phyloP scores from a whole-genome alignment of 2,888 invertebrate genomes.

The Zele albiditarsus region DNA sequence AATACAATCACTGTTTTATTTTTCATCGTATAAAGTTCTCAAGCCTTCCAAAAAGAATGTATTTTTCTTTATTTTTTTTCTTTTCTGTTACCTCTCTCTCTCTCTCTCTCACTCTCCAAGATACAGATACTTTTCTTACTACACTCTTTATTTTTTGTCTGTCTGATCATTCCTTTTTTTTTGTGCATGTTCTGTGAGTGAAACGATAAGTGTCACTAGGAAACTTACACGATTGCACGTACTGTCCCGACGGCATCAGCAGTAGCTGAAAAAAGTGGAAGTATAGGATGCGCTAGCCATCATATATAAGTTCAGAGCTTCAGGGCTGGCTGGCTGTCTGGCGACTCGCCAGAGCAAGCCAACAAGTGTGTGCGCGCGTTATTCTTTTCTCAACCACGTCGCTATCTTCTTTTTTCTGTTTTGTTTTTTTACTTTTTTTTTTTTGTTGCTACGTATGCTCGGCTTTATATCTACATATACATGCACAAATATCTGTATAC shows the following conservation, averaged over 20 bases:
- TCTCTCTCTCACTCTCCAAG: too few species aligned
- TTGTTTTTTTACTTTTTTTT: background rate
- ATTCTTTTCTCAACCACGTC: background rate
- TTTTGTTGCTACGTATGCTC: background rate
- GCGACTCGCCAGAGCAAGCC: background rate
- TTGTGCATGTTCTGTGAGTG: background rate
- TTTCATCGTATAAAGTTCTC: too few species aligned
- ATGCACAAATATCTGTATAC: background rate
- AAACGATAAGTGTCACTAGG: background rate
- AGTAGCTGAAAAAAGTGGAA: background rate
- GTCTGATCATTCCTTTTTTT: background rate
- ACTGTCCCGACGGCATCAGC: background rate
- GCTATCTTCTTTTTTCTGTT: background rate
- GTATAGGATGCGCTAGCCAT: background rate
- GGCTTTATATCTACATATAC: background rate
- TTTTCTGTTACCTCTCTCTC: too few species aligned
- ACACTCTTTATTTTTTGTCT: background rate
- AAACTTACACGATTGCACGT: conserved; percentile 3
- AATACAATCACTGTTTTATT: too few species aligned
- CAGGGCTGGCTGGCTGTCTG: background rate
- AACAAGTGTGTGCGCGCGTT: background rate
- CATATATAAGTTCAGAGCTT: background rate
- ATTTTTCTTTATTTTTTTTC: too few species aligned
- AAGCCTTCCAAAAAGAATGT: too few species aligned
- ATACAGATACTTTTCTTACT: background rate